Base-by-base conservation (phyloP, 64 coral and sea anemone genomes). In the Pachyseris speciosa region DNA sequence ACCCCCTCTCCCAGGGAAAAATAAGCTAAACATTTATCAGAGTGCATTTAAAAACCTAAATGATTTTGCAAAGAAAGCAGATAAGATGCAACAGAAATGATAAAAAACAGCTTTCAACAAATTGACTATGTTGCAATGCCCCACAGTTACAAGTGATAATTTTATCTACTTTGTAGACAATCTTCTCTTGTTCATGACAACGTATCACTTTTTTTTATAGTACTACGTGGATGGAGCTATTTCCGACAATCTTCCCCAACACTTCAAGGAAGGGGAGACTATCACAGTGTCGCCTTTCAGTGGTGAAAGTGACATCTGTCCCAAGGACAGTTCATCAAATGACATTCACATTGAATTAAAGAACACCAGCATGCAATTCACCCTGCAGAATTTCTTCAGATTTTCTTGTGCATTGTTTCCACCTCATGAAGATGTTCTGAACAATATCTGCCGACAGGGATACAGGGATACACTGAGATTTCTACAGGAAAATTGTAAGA, bases 201-300 rank as follows among this genome's bases (percentile, higher is more conserved):
- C 5, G 13, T 41, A 68, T 32, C n/a, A 73, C 29, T 69, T 1
- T 34, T 83, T 22, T 29, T 65, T 19, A 42, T 39, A 98, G 96
- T 99, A 92, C 71, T 92, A 93, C 59, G 83, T 99, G 37, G 97
- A 99, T 87, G 97, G 97, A 69, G 97, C 90, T 34, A 60, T 99
- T 10, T 85, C 97, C 51, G 94, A 99, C 61, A 99, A 99, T 52
- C 72, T 99, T 45, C 94, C 90, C 2, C 97, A 99, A 45, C 93
- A 99, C 67, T 99, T 99, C 66, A 93, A 75, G 53, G 94, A 99
- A 85, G 97, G 97, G 60, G 97, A 99, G 72, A 99, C 97, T 1
- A 99, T 99, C 39, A 99, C 97, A 76, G 97, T 99, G 20, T 93
- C 97, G 47, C 96, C 96, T 20, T 98, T 94, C 59, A 95, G 96